Conservation (phyloP, 1,140 invertebrate species). For the Halyomorpha halys region DNA sequence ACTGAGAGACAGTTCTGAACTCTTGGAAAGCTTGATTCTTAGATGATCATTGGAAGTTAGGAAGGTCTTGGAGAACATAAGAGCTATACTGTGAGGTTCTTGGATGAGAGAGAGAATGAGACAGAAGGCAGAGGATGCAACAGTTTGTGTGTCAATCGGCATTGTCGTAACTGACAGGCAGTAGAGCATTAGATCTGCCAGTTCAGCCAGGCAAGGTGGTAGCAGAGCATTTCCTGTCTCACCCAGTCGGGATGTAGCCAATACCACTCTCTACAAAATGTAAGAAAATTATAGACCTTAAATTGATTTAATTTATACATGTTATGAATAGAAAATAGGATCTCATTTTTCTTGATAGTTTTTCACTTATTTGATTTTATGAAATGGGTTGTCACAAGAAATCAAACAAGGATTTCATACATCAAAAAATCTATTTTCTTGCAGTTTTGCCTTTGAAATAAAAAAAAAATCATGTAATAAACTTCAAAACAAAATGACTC, state of each 20-base stretch:
- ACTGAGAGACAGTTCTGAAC: not conserved
- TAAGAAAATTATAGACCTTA: not conserved
- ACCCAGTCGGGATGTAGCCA: not conserved
- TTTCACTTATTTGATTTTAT: no score
- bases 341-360: not conserved
- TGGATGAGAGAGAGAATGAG: conserved; percentile 14
- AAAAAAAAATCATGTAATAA: no score
- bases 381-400: no score
- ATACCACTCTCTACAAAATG: not conserved
- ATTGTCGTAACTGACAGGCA: not conserved
- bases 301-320: not conserved
- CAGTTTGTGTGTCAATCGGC: not conserved
- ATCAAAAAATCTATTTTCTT: no score
- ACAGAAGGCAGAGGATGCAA: conserved; percentile 13
- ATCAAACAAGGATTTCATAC: no score
- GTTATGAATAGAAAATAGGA: not conserved
- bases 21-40: conserved; percentile 3
- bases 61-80: conserved; percentile 24
- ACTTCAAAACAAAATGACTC: no score
- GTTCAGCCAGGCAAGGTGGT: conserved; percentile 18
- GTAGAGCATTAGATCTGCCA: conserved; percentile 20
- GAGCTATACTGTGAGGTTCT: conserved; percentile 13
- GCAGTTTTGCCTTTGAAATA: no score
- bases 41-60: conserved; percentile 4
- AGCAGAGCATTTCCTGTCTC: conserved; percentile 6